Percentiles rank a stretch among this genome's conserved stretches.
phyloP scores from a whole-genome alignment of 2,113 vertebrate genomes.

The Pollachius pollachius region DNA sequence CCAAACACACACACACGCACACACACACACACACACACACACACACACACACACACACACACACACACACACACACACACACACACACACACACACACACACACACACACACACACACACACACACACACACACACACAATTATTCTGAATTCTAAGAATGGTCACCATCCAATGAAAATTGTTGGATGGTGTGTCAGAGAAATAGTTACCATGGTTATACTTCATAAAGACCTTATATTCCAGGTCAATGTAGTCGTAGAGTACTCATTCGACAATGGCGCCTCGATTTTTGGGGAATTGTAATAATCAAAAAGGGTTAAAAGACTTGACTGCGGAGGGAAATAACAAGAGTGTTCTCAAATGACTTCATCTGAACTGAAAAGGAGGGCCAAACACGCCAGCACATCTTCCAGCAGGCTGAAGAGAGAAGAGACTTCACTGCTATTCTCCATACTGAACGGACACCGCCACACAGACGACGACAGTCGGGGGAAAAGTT shows the following conservation, averaged over 20 bases:
- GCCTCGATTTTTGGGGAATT: no score
- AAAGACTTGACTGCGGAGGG: conserved; percentile 6
- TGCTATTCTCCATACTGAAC: conserved; percentile 13
- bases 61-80: conserved; percentile 56
- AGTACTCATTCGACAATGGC: conserved; percentile 37
- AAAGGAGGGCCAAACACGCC: conserved; percentile 44
- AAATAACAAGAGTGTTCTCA: conserved; percentile 21
- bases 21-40: conserved; percentile 11
- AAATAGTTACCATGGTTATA: conserved; percentile 13
- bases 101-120: conserved; percentile 23
- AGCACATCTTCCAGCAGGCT: conserved; percentile 36
- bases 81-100: conserved; percentile 10
- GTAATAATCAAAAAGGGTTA: conserved; percentile 48
- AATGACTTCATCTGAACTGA: conserved; percentile 52
- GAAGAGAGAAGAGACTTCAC: conserved; percentile 42
- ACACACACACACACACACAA: conserved; percentile 44
- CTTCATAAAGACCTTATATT: conserved; percentile 54
- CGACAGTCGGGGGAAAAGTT: no score
- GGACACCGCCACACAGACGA: no score
- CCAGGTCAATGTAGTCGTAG: conserved; percentile 58
- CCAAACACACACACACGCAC: conserved; percentile 12
- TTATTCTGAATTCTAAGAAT: conserved; percentile 76
- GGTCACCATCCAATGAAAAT: conserved; percentile 34
- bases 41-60: conserved; percentile 29
- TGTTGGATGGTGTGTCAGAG: conserved; percentile 16